These are phyloP conservation scores for Drosophila eugracilis DNA, from an alignment of 1,140 invertebrate genomes.

Conservation along the genomic window DNA sequence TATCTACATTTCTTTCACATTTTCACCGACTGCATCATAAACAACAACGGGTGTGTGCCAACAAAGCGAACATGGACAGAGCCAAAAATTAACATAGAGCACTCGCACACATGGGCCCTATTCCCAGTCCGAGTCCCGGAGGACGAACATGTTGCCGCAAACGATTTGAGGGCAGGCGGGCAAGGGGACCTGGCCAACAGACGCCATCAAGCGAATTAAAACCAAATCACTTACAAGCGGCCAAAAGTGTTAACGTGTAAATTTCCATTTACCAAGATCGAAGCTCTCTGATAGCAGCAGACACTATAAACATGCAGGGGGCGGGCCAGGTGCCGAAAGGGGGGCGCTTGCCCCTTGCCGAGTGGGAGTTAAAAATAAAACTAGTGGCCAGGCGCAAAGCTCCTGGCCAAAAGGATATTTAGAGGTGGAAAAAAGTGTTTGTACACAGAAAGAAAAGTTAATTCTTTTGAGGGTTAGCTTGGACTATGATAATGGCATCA, in stretches of 20 bases:
- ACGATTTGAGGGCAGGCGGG: conserved; percentile 46
- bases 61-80: conserved; percentile 70
- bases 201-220: conserved; percentile 83
- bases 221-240: conserved; percentile 83
- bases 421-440: conserved; percentile 53
- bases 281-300: conserved; percentile 72
- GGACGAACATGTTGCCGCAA: conserved; percentile 60
- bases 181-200: conserved; percentile 49
- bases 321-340: conserved; percentile 18
- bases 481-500: not conserved
- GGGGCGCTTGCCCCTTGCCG: not conserved
- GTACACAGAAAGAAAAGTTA: not conserved
- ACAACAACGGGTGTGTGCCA: conserved; percentile 58
- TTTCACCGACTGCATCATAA: conserved; percentile 66
- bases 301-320: conserved; percentile 72
- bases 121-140: conserved; percentile 37
- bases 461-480: too few relatives aligned
- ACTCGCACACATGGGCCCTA: conserved; percentile 52
- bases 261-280: conserved; percentile 82
- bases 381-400: conserved; percentile 53
- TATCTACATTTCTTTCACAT: conserved; percentile 72
- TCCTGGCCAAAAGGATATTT: conserved; percentile 53
- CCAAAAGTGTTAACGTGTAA: conserved; percentile 83
- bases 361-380: conserved; percentile 63
- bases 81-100: conserved; percentile 74